phyloP scores from a whole-genome alignment of 2,797 vertebrate species.

The Halcyon chelicuti region DNA sequence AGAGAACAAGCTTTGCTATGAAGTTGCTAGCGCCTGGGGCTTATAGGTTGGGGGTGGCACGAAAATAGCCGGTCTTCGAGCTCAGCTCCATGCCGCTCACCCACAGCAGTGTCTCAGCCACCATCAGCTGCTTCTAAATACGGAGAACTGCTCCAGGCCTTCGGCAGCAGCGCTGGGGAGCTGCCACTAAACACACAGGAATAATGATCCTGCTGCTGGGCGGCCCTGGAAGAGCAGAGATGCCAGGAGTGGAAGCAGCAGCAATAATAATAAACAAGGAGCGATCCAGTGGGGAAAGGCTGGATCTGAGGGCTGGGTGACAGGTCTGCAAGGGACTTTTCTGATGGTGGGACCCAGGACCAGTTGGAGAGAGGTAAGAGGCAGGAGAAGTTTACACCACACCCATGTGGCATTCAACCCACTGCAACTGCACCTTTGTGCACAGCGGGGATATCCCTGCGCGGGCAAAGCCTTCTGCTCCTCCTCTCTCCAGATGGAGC shows the following conservation, averaged over 20 bases:
- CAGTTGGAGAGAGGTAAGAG: background rate
- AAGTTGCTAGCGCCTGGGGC: background rate
- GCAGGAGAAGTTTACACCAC: background rate
- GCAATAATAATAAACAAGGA: background rate
- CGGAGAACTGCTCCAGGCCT: constrained; percentile 14
- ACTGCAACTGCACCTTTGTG: fast-evolving
- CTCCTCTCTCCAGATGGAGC: background rate
- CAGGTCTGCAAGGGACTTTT: background rate
- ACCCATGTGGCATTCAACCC: background rate
- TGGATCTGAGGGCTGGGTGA: background rate
- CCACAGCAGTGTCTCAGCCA: constrained; percentile 19
- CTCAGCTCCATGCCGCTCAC: background rate
- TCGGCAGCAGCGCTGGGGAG: background rate
- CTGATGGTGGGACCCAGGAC: background rate
- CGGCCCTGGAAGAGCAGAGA: background rate
- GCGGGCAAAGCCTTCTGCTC: background rate
- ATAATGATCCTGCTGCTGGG: background rate
- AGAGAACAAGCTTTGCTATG: background rate
- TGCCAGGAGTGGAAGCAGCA: background rate
- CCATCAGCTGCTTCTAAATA: constrained; percentile 31
- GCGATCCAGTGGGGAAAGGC: background rate
- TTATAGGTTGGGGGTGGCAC: background rate
- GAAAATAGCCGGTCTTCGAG: background rate
- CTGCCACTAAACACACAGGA: background rate
- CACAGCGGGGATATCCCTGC: background rate